Conservation (phyloP, 35 echinoderm and acorn worm species). For the Diadema setosum region DNA sequence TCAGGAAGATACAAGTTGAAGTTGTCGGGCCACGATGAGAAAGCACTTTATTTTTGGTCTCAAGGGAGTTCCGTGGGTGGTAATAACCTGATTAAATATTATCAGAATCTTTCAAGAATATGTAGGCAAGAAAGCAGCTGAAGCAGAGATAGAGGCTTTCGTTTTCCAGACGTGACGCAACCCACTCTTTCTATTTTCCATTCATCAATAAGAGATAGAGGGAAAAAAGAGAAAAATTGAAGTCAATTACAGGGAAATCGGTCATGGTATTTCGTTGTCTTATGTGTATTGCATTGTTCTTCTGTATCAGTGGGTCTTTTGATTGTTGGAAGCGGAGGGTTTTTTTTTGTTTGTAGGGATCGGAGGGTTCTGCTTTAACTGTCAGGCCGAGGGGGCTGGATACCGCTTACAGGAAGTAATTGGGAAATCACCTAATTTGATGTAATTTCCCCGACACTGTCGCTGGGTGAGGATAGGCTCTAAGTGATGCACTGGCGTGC, state of each 20-base stretch:
- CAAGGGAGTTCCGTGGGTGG: background rate
- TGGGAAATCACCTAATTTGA: conserved; percentile 20
- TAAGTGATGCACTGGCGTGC: background rate
- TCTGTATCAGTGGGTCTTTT: no score
- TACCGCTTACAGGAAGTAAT: background rate
- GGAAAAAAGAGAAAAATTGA: no score
- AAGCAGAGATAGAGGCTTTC: background rate
- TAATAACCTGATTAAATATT: background rate
- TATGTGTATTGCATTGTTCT: no score
- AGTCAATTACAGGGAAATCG: no score
- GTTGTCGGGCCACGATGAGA: background rate
- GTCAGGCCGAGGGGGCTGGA: no score
- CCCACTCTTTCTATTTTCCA: no score
- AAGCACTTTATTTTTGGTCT: conserved; percentile 4
- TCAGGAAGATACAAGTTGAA: background rate
- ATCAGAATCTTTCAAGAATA: background rate
- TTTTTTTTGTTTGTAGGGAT: no score
- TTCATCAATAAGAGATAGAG: no score
- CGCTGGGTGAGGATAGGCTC: background rate
- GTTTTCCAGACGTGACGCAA: background rate
- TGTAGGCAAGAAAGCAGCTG: background rate
- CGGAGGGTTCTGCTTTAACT: no score
- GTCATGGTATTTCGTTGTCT: no score
- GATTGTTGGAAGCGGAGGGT: no score
- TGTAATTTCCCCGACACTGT: background rate